Conservation (phyloP, 1,140 invertebrate species). For the Conopomorpha cramerella region DNA sequence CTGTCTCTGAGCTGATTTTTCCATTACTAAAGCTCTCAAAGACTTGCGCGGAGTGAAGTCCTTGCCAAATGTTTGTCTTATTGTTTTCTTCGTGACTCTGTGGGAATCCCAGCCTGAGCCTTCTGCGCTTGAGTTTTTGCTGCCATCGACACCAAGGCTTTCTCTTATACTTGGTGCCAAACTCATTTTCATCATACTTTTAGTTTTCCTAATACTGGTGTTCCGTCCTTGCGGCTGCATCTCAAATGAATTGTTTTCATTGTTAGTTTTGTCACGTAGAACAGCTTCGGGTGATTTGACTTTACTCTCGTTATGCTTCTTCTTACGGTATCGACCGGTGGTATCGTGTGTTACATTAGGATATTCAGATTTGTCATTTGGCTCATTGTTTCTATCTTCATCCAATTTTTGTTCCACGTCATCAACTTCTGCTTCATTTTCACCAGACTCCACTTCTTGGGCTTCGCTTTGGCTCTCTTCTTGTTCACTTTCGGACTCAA, state of each 20-base stretch:
- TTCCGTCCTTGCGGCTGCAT: slow-evolving; percentile 15
- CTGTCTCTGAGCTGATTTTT: slow-evolving; percentile 34
- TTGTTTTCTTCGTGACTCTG: slow-evolving; percentile 36
- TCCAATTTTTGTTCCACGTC: neutral
- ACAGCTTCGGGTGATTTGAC: slow-evolving; percentile 27
- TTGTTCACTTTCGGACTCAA: too few relatives aligned
- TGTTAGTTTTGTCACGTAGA: slow-evolving; percentile 16
- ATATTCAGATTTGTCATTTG: slow-evolving; percentile 4
- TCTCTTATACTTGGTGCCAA: slow-evolving; percentile 20
- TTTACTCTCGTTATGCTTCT: slow-evolving; percentile 4
- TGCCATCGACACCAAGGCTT: slow-evolving; percentile 19
- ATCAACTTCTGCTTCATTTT: neutral
- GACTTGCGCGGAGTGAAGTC: slow-evolving; percentile 42
- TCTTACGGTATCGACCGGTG: slow-evolving; percentile 13
- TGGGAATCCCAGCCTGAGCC: slow-evolving; percentile 43
- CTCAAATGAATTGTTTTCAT: slow-evolving; percentile 16
- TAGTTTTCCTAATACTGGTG: slow-evolving; percentile 23
- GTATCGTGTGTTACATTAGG: slow-evolving; percentile 13
- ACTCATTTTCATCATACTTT: slow-evolving; percentile 25
- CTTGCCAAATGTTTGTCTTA: slow-evolving; percentile 38
- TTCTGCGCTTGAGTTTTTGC: slow-evolving; percentile 29
- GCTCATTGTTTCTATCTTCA: neutral
- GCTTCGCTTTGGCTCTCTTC: slow-evolving; percentile 5
- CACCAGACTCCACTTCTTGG: slow-evolving; percentile 3
- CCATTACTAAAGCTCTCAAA: slow-evolving; percentile 37